Conservation (phyloP, 2,888 invertebrate species). For the Macrosoma leucophasiata region DNA sequence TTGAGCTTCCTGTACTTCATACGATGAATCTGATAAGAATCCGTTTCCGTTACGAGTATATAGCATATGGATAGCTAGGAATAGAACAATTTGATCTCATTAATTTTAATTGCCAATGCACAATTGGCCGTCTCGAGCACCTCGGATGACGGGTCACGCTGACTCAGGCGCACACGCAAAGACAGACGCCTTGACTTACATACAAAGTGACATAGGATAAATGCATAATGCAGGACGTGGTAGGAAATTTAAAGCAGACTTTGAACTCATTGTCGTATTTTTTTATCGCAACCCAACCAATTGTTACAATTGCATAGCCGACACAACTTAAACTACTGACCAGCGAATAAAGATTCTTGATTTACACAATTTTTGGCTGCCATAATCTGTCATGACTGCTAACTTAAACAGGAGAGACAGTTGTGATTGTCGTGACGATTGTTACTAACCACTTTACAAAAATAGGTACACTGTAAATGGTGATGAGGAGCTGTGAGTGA, state of each 20-base stretch:
- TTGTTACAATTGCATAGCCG: too few species aligned
- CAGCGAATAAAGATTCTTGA: too few species aligned
- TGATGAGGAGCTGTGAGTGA: too few species aligned
- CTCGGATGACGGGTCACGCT: conserved; percentile 53
- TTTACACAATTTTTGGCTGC: too few species aligned
- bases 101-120: conserved; percentile 63
- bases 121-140: conserved; percentile 58
- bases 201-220: conserved; percentile 35
- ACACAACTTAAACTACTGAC: too few species aligned
- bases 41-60: conserved; percentile 34
- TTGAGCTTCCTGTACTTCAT: conserved; percentile 38
- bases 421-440: too few species aligned
- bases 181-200: conserved; percentile 17
- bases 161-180: conserved; percentile 39
- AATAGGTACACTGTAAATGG: too few species aligned
- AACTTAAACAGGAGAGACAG: too few species aligned
- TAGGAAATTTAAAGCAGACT: conserved; percentile 33
- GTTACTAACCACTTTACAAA: too few species aligned
- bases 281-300: too few species aligned
- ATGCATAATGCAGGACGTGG: conserved; percentile 34
- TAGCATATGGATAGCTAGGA: conserved; percentile 51
- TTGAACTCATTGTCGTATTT: conserved; percentile 16
- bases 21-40: conserved; percentile 42
- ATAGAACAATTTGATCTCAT: conserved; percentile 66
- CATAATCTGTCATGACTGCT: too few species aligned